Conservation (phyloP, 2,888 invertebrate genomes). For the Calameuta filiformis region DNA sequence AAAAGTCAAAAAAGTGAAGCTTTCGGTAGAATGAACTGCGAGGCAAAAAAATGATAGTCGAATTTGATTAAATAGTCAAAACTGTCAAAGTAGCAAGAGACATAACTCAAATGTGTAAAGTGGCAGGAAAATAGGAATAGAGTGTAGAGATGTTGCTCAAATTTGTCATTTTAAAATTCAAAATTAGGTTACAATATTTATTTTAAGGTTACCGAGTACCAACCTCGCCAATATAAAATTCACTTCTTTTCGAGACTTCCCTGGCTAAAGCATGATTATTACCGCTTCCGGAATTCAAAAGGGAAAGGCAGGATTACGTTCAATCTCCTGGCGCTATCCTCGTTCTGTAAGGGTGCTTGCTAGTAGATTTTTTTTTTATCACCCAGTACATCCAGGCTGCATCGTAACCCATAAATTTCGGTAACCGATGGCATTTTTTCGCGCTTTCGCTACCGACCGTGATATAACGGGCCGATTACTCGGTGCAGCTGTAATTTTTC, state of each 20-base stretch:
- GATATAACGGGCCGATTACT: slow-evolving; percentile 36
- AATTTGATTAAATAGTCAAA: not conserved
- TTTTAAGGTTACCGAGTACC: too few species aligned
- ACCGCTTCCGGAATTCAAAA: not conserved
- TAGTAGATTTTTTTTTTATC: slow-evolving; percentile 12
- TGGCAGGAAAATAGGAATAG: not conserved
- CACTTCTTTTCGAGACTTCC: not conserved
- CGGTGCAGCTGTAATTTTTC: slow-evolving; percentile 36
- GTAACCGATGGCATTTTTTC: slow-evolving; percentile 36
- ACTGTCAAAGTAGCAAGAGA: not conserved
- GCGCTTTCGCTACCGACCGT: slow-evolving; percentile 29
- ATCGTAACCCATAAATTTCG: slow-evolving; percentile 28
- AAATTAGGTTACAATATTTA: too few species aligned
- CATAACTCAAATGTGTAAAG: not conserved
- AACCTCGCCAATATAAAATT: not conserved
- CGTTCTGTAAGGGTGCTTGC: not conserved
- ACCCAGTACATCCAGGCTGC: slow-evolving; percentile 1
- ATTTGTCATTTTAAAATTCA: too few species aligned
- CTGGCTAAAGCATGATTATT: not conserved
- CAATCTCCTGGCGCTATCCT: not conserved
- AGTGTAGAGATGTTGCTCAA: too few species aligned
- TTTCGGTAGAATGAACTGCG: not conserved
- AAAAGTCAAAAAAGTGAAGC: not conserved
- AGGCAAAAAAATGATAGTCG: not conserved
- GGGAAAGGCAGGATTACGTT: not conserved